phyloP scores from a whole-genome alignment of 2,113 vertebrate species.

The Harpagus bidentatus region DNA sequence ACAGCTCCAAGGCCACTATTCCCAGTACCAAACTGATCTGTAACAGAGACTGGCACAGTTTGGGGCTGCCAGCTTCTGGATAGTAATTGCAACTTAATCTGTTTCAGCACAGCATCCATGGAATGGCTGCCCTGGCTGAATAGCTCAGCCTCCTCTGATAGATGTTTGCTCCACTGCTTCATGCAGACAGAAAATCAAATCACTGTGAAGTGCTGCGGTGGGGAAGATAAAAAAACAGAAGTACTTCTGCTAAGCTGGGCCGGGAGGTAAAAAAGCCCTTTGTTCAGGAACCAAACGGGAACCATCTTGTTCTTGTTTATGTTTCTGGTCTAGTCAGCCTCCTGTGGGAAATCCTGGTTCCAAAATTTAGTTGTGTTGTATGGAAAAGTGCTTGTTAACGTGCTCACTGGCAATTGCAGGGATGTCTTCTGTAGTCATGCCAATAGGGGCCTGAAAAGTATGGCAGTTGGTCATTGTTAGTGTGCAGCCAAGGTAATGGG shows the following conservation, averaged over 20 bases:
- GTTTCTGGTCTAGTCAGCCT: neutral
- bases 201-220: neutral
- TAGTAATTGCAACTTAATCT: neutral
- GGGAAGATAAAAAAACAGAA: neutral
- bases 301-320: neutral
- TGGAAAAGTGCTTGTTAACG: neutral
- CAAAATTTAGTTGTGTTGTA: neutral
- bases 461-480: neutral
- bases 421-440: neutral
- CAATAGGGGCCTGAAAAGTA: neutral
- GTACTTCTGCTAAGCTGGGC: neutral
- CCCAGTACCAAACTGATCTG: neutral
- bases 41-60: neutral
- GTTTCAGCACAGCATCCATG: neutral
- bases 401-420: neutral
- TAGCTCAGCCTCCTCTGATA: neutral
- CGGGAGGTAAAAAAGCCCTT: neutral
- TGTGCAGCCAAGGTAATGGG: fast-evolving
- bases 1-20: neutral
- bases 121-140: neutral
- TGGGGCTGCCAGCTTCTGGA: neutral
- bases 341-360: neutral
- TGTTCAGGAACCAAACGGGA: neutral
- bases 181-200: neutral
- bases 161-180: neutral